Base-by-base conservation (phyloP, 1,140 invertebrate genomes). In the Whitmania pigra region DNA sequence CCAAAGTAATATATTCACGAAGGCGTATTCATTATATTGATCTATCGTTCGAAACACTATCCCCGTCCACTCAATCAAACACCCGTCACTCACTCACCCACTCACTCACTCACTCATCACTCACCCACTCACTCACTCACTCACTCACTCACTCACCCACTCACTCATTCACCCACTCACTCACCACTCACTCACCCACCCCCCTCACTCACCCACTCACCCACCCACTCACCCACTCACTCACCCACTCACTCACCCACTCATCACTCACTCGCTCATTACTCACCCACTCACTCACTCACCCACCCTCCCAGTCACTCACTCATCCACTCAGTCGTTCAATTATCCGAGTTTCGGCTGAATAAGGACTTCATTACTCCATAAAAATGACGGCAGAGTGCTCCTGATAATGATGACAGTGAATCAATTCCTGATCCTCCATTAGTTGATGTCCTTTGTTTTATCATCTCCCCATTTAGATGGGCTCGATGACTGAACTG, bases 1-100 rank as follows among this genome's bases (percentile, higher is more conserved):
- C 43, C 9, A 13, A 13, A 49, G 43, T 49, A 49, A 49, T 49
- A 5, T 49, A 49, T 49, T 49, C 43, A 49, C 9, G 15, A 0
- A 49, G 43, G 15, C 43, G 9, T 9, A 63, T 63, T 31, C 22
- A 63, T 49, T 49, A 49, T 49, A 49, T 49, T 49, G 43, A 49
- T 49, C 43, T 49, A 49, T 49, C 53, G 22, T 54, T 55, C 54
- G 27, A 13, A 72, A n/a, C 40, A 69, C 18, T 63, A 68, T 68
- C 18, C 22, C 17, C 57, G 20, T 15, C 17, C 57, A 63, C 29
- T 31, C 57, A 63, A 4, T 31, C 57, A 63, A 4, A 7, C 57
- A 63, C 29, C 17, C 57, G 20, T 31, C 57, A 25, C 22, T 63
- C 57, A 25, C 22, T 63, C 57, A 25, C 22, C 20, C 57, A 25